Evolutionary conservation across 2,888 invertebrate genomes (phyloP), one percentile per base, ranked within the genome.

Genomic region (Cataglyphis albicans): DNA sequence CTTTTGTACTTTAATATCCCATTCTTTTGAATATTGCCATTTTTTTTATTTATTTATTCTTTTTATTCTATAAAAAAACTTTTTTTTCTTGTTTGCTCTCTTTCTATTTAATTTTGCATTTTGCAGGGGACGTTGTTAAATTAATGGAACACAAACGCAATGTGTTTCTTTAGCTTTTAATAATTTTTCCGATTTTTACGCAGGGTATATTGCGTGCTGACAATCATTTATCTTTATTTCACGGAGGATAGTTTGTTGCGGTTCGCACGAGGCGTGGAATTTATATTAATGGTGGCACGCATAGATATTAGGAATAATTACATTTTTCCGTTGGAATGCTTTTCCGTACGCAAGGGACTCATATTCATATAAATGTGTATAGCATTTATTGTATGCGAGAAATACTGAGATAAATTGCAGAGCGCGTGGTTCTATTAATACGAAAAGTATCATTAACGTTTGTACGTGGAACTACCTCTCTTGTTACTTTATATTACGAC

Each of bases 251-350:
- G 59, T 59, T 76, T 74, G 83, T 87, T 82, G 84, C 80, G 89
- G 86, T 87, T 82, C 85, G 86, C 86, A 76, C 86, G 86, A 87
- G 83, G 81, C 84, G 55, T 52, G 88, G 88, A 90, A 91, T 90
- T 89, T 87, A 88, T 91, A 91, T 91, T 90, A 90, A 91, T 91
- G 89, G 84, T 70, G 41, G 74, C 76, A 61, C 73, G 81, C 74
- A 57, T 70, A 76, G 83, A 68, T 83, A 90, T 90, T 91, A 87
- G 85, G 84, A 85, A 83, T 90, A 91, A 91, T 91, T 89, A 88
- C 82, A 81, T 75, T 90, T 89, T 91, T 90, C 88, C 90, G 85
- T 85, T 7, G 88, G 84, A 82, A 88, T 84, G 88, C 65, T 59
- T n/a, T n/a, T 48, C 35, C 59, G 12, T 21, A 18, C 52, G 52